These are phyloP conservation scores for Conistra vaccinii DNA, from an alignment of 2,888 invertebrate genomes.

Conservation along the genomic window DNA sequence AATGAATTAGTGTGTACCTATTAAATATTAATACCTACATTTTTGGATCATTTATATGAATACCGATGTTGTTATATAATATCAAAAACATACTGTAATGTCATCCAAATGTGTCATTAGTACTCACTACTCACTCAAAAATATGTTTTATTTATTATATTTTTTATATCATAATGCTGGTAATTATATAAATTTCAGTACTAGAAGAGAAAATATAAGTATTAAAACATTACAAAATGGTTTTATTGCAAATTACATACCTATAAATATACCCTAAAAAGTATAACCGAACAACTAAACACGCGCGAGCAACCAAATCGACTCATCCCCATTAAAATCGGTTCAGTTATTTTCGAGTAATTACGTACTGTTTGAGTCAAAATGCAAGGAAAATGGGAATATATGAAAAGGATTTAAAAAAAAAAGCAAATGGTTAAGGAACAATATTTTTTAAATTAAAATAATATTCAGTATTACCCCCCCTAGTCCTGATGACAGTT, in stretches of 20 bases:
- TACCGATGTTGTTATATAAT: constrained; percentile 51
- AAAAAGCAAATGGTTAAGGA: no score
- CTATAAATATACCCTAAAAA: not conserved
- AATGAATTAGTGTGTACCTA: constrained; percentile 52
- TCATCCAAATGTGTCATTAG: constrained; percentile 59
- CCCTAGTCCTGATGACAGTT: no score
- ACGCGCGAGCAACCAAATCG: no score
- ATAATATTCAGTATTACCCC: no score
- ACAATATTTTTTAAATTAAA: no score
- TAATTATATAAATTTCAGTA: constrained; percentile 79
- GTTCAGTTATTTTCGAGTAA: no score
- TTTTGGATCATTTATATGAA: constrained; percentile 59
- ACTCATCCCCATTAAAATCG: no score
- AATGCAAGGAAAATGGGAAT: no score
- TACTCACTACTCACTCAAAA: constrained; percentile 64
- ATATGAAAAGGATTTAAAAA: no score
- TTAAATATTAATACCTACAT: constrained; percentile 38
- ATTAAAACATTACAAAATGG: constrained; percentile 76
- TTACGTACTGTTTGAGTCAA: no score
- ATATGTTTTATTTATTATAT: constrained; percentile 70
- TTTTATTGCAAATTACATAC: constrained; percentile 70
- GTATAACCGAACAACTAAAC: not conserved
- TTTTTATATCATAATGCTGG: constrained; percentile 82
- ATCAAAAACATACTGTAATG: constrained; percentile 46
- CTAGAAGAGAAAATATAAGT: constrained; percentile 83